Percentiles rank a stretch among this genome's conserved stretches.
Conservation (phyloP, 2,113 vertebrate genomes). For the Stigmatopora argus region DNA sequence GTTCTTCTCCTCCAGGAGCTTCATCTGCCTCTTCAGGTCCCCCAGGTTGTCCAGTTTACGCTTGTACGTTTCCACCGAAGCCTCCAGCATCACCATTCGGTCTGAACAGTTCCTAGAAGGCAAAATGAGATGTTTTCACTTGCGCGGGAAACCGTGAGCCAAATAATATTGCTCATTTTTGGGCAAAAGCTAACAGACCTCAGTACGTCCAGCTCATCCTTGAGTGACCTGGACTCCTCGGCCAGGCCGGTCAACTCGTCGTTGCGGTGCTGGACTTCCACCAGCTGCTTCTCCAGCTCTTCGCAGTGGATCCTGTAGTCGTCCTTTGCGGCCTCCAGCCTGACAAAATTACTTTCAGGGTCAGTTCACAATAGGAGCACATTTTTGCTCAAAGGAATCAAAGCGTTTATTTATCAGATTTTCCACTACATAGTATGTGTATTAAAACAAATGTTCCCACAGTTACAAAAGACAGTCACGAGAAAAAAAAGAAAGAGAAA, state of each 20-base stretch:
- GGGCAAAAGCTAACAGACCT: constrained; percentile 65
- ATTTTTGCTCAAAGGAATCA: too few relatives aligned
- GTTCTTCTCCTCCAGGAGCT: constrained; percentile 91
- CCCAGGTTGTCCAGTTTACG: constrained; percentile 92
- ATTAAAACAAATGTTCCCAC: too few relatives aligned
- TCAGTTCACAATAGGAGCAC: too few relatives aligned
- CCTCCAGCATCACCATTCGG: constrained; percentile 87
- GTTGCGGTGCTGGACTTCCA: constrained; percentile 91
- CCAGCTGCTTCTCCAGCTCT: constrained; percentile 89
- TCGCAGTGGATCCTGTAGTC: constrained; percentile 97
- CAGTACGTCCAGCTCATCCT: constrained; percentile 92
- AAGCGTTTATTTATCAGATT: too few relatives aligned
- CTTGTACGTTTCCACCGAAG: constrained; percentile 87
- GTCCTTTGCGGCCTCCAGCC: constrained; percentile 95
- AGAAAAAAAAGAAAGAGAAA: too few relatives aligned
- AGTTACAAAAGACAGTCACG: too few relatives aligned
- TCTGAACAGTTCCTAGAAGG: constrained; percentile 77
- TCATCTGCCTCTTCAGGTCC: constrained; percentile 90
- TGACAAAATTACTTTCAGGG: too few relatives aligned
- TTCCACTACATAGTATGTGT: too few relatives aligned
- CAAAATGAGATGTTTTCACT: not conserved
- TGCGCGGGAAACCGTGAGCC: too few relatives aligned
- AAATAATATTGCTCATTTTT: not conserved
- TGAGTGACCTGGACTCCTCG: constrained; percentile 89
- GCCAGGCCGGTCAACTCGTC: constrained; percentile 89